phyloP scores from a whole-genome alignment of 2,113 vertebrate species.

The Chloroceryle aenea region DNA sequence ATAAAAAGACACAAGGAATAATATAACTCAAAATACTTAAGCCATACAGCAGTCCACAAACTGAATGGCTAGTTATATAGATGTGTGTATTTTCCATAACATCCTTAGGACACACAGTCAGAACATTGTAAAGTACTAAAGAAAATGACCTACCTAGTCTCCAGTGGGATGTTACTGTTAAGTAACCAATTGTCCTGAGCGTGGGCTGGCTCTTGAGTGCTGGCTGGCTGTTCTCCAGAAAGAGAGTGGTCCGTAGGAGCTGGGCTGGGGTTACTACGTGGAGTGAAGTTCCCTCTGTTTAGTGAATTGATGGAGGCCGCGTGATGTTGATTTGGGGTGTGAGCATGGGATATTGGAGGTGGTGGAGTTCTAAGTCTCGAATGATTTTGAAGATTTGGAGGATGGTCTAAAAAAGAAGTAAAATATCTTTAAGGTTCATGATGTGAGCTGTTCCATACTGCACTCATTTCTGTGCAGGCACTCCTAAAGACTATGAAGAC shows the following conservation, averaged over 20 bases:
- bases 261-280: slow-evolving; percentile 94
- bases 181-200: slow-evolving; percentile 98
- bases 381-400: slow-evolving; percentile 88
- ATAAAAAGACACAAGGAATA: slow-evolving; percentile 11
- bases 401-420: slow-evolving; percentile 78
- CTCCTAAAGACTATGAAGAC: neutral
- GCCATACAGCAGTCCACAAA: neutral
- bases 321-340: slow-evolving; percentile 93
- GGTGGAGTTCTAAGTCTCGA: slow-evolving; percentile 92
- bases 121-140: neutral
- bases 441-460: neutral
- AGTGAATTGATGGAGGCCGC: slow-evolving; percentile 92
- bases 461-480: neutral
- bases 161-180: slow-evolving; percentile 98
- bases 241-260: slow-evolving; percentile 93
- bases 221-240: slow-evolving; percentile 86
- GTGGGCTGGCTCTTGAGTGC: slow-evolving; percentile 85
- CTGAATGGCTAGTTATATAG: neutral
- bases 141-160: slow-evolving; percentile 87
- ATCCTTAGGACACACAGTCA: neutral
- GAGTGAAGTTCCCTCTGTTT: slow-evolving; percentile 93
- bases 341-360: slow-evolving; percentile 89
- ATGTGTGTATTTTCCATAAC: neutral
- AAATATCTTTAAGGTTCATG: neutral
- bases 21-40: neutral